Conservation (phyloP, 2,113 vertebrate genomes). For the Guaruba guarouba region DNA sequence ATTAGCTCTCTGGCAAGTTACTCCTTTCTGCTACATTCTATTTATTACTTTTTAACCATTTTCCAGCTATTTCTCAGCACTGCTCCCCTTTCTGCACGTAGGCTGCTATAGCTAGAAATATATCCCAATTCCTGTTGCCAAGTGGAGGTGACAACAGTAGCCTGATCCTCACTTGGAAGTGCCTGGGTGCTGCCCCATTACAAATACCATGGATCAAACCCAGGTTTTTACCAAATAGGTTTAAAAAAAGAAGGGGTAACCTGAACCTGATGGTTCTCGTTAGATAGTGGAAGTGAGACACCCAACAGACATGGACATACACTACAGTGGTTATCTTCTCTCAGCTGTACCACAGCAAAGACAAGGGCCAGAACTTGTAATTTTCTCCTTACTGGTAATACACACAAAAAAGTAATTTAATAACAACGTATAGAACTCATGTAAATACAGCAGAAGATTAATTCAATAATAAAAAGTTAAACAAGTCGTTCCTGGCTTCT, state of each 20-base stretch:
- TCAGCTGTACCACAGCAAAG: background rate
- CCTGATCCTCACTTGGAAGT: background rate
- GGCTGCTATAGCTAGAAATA: background rate
- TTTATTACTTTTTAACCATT: background rate
- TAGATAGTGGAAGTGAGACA: background rate
- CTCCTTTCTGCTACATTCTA: background rate
- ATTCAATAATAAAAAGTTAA: background rate
- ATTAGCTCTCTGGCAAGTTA: background rate
- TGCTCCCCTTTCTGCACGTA: background rate
- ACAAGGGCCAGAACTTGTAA: background rate
- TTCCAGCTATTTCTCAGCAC: background rate
- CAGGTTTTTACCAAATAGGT: background rate
- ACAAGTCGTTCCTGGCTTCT: background rate
- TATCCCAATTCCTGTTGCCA: background rate
- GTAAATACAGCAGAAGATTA: background rate
- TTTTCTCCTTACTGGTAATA: background rate
- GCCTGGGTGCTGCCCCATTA: background rate
- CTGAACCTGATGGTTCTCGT: background rate
- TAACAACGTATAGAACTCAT: fast-evolving
- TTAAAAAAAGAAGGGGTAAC: background rate
- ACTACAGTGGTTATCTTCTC: background rate
- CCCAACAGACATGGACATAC: background rate
- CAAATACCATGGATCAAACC: background rate
- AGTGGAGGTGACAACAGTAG: background rate
- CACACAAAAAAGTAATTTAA: background rate